phyloP scores from a whole-genome alignment of 2,888 invertebrate genomes.

The Pelosia muscerda region DNA sequence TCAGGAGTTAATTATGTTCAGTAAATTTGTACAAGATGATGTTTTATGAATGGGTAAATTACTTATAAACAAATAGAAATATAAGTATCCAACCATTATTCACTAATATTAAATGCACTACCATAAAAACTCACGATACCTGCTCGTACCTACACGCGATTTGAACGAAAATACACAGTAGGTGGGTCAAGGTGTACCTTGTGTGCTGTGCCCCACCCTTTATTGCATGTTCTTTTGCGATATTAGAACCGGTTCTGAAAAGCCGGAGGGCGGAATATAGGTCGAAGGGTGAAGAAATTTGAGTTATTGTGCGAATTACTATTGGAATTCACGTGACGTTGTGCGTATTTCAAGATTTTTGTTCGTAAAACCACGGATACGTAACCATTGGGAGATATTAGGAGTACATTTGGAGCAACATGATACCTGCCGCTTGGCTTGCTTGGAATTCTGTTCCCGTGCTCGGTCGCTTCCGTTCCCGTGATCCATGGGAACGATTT shows the following conservation, averaged over 20 bases:
- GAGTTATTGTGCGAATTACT: not conserved
- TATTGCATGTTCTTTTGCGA: constrained; percentile 43
- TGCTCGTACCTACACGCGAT: constrained; percentile 41
- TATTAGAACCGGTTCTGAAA: constrained; percentile 39
- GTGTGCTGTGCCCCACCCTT: constrained; percentile 45
- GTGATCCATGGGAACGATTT: too few species aligned
- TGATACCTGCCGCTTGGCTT: not conserved
- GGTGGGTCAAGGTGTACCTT: constrained; percentile 58
- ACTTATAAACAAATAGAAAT: not conserved
- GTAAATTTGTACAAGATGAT: not conserved
- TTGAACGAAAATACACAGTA: constrained; percentile 43
- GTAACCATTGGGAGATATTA: not conserved
- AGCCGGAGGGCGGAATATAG: constrained; percentile 24
- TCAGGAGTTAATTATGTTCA: not conserved
- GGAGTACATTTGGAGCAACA: not conserved
- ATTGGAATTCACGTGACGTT: not conserved
- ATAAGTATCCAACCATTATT: constrained; percentile 4
- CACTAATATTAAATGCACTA: constrained; percentile 44
- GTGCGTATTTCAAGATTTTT: not conserved
- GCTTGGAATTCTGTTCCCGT: too few species aligned
- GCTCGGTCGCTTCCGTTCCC: too few species aligned
- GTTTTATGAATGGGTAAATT: not conserved
- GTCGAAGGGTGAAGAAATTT: constrained; percentile 14
- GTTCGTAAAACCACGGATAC: not conserved
- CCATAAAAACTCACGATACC: constrained; percentile 38